Percentiles rank a stretch among this genome's conserved stretches.
Conservation (phyloP, 92 coral and sea anemone species). For the Metridium senile region DNA sequence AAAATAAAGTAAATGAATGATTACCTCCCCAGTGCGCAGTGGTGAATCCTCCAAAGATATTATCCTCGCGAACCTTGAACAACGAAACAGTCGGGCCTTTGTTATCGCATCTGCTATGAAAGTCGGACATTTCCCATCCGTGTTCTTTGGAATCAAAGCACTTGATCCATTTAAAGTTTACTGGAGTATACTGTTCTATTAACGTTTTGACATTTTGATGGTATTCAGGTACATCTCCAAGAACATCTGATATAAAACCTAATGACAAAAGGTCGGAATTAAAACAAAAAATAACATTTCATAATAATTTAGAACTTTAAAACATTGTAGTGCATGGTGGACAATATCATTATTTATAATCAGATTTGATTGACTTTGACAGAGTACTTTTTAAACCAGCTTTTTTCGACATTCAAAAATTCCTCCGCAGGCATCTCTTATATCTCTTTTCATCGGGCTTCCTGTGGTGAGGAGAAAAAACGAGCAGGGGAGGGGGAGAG, state of each 20-base stretch:
- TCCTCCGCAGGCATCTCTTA: too few species aligned
- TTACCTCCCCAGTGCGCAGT: slow-evolving; percentile 45
- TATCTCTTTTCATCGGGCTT: too few species aligned
- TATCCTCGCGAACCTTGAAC: slow-evolving; percentile 50
- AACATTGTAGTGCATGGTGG: too few species aligned
- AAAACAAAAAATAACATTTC: too few species aligned
- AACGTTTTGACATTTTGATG: not conserved
- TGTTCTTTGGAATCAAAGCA: slow-evolving; percentile 45
- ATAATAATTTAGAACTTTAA: too few species aligned
- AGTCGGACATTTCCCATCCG: slow-evolving; percentile 49
- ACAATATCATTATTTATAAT: too few species aligned
- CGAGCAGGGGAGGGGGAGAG: too few species aligned
- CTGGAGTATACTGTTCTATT: slow-evolving; percentile 24
- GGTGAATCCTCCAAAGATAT: slow-evolving; percentile 63
- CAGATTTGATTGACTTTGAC: too few species aligned
- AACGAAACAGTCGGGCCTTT: slow-evolving; percentile 60
- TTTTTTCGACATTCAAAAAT: too few species aligned
- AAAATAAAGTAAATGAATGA: not conserved
- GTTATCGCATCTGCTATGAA: slow-evolving; percentile 41
- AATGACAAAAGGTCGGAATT: not conserved
- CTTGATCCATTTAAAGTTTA: slow-evolving; percentile 41
- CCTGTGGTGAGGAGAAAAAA: too few species aligned
- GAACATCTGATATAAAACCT: slow-evolving; percentile 52
- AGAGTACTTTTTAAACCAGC: too few species aligned
- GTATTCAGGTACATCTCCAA: slow-evolving; percentile 36